Conservation (phyloP, 2,888 invertebrate species). For the Cosmorhoe ocellata region DNA sequence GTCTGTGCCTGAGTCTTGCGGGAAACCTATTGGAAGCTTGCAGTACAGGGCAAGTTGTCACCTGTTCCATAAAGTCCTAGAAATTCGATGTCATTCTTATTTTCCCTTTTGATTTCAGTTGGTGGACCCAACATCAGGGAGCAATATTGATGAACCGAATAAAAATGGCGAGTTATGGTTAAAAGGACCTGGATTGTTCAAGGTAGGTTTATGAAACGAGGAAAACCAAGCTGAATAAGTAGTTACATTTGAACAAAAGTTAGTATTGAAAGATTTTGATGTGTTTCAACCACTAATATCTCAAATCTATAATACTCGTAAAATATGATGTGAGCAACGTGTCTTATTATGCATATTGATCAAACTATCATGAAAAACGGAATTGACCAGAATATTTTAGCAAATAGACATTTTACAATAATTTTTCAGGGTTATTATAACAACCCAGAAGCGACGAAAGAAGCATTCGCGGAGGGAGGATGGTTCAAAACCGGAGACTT, state of each 20-base stretch:
- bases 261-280: too few relatives aligned
- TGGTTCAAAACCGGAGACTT: slow-evolving; percentile 81
- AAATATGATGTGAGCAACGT: too few relatives aligned
- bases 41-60: slow-evolving; percentile 24
- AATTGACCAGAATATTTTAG: too few relatives aligned
- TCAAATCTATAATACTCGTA: too few relatives aligned
- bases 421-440: slow-evolving; percentile 67
- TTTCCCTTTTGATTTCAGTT: slow-evolving; percentile 51
- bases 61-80: too few relatives aligned
- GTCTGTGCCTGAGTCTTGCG: slow-evolving; percentile 44
- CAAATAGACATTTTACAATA: too few relatives aligned
- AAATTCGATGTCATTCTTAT: too few relatives aligned
- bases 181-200: slow-evolving; percentile 58
- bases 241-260: too few relatives aligned
- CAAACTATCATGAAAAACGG: too few relatives aligned
- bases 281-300: too few relatives aligned
- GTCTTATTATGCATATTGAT: too few relatives aligned
- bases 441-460: slow-evolving; percentile 63
- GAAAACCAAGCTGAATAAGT: too few relatives aligned
- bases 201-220: slow-evolving; percentile 38
- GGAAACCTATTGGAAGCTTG: slow-evolving; percentile 48
- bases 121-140: slow-evolving; percentile 58
- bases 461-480: slow-evolving; percentile 57
- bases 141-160: slow-evolving; percentile 60
- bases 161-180: slow-evolving; percentile 71